phyloP scores from a whole-genome alignment of 2,797 vertebrate species.

The Podarcis lilfordi region DNA sequence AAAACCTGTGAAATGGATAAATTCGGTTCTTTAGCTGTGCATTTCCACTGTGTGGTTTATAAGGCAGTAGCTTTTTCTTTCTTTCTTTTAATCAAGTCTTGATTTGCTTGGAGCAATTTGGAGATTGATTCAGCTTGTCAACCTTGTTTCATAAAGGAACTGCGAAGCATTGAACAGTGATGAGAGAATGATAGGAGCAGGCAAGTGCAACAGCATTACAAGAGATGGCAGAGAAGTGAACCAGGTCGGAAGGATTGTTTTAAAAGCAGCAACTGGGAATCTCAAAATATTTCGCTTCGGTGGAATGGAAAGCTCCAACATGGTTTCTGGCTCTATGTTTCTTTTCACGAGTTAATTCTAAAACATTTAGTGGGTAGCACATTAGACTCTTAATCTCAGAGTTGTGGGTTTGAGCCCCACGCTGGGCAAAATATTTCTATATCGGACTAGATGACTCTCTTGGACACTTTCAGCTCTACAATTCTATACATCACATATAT shows the following conservation, averaged over 20 bases:
- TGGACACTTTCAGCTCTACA: too few relatives aligned
- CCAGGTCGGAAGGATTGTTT: not conserved
- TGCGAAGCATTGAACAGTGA: not conserved
- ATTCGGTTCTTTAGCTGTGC: not conserved
- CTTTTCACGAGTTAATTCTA: not conserved
- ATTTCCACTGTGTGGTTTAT: not conserved
- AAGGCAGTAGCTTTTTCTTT: not conserved
- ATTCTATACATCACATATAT: not conserved
- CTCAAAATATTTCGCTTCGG: rapidly evolving
- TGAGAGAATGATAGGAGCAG: slow-evolving; percentile 2
- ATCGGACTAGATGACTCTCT: too few relatives aligned
- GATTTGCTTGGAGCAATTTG: slow-evolving; percentile 11
- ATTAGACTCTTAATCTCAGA: too few relatives aligned
- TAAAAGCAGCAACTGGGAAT: slow-evolving; percentile 2
- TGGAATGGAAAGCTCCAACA: not conserved
- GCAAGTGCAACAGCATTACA: slow-evolving; percentile 20
- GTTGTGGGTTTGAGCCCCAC: too few relatives aligned
- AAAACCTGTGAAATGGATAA: slow-evolving; percentile 3
- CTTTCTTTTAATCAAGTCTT: not conserved
- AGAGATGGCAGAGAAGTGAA: not conserved
- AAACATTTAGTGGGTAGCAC: not conserved
- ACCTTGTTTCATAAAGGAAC: not conserved
- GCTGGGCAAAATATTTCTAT: too few relatives aligned
- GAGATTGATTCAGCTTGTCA: slow-evolving; percentile 14
- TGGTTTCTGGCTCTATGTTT: not conserved